Conservation (phyloP, 2,797 vertebrate species). For the Antennarius maculatus region DNA sequence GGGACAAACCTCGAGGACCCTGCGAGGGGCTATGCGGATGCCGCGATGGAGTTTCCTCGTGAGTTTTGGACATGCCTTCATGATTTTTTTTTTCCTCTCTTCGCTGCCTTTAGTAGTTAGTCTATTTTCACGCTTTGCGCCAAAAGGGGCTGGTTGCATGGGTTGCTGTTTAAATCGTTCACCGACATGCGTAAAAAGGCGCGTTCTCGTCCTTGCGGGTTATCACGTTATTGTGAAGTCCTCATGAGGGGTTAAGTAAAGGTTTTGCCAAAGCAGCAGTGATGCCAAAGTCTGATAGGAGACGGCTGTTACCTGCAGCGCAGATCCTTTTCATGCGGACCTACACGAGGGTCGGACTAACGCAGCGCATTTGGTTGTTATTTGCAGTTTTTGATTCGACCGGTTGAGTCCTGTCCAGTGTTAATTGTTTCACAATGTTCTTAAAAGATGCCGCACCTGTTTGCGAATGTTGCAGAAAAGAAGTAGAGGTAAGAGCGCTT, state of each 20-base stretch:
- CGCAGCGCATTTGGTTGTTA: constrained; percentile 26
- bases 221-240: constrained; percentile 62
- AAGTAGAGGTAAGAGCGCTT: constrained; percentile 72
- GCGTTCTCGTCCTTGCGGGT: constrained; percentile 58
- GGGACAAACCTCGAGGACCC: constrained; percentile 75
- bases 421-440: constrained; percentile 66
- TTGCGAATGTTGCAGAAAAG: constrained; percentile 83
- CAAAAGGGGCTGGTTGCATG: constrained; percentile 34
- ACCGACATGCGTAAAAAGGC: constrained; percentile 62
- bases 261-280: constrained; percentile 70
- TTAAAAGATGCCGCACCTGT: constrained; percentile 77
- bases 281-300: constrained; percentile 68
- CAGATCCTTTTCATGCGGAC: constrained; percentile 32
- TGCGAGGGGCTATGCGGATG: constrained; percentile 76
- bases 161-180: constrained; percentile 66
- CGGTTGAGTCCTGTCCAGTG: too few species aligned
- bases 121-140: constrained; percentile 67
- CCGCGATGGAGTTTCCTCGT: constrained; percentile 83
- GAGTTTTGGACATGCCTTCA: constrained; percentile 76
- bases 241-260: constrained; percentile 73
- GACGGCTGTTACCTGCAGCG: constrained; percentile 40
- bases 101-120: constrained; percentile 47
- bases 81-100: constrained; percentile 37
- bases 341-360: constrained; percentile 16
- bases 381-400: constrained; percentile 22